These are phyloP conservation scores for Trididemnum nubilum DNA, from an alignment of 23 tunicate genomes.

Conservation along the genomic window DNA sequence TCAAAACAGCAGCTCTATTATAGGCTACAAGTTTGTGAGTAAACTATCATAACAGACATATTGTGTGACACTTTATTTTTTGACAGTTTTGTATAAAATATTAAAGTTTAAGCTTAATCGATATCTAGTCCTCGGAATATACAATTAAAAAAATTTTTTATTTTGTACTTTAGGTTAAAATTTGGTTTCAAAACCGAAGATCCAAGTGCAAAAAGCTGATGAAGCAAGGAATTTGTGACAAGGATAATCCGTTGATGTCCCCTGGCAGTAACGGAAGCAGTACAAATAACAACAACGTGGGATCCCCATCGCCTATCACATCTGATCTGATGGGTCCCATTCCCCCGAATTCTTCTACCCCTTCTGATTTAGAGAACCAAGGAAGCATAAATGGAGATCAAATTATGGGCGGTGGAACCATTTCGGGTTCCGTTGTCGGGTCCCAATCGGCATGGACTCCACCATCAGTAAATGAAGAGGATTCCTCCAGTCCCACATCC, in stretches of 20 bases:
- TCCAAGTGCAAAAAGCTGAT: constrained; percentile 97
- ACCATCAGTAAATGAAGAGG: constrained; percentile 61
- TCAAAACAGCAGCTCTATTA: no score
- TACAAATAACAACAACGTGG: constrained; percentile 68
- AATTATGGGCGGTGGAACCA: constrained; percentile 13
- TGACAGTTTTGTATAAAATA: no score
- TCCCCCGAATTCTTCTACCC: constrained; percentile 27
- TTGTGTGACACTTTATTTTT: no score
- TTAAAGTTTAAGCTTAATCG: no score
- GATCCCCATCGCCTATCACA: constrained; percentile 82
- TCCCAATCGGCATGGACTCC: constrained; percentile 56
- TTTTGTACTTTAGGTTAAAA: constrained; percentile 69
- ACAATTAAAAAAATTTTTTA: no score
- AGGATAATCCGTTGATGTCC: constrained; percentile 87
- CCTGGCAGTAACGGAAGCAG: constrained; percentile 81
- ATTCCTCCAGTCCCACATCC: constrained; percentile 55
- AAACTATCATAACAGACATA: no score
- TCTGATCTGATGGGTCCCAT: constrained; percentile 71
- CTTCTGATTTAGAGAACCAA: constrained; percentile 56
- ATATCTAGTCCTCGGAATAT: no score
- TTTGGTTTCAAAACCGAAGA: constrained; percentile 98
- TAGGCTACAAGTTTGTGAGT: no score
- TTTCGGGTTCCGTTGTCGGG: constrained; percentile 8
- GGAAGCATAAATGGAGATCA: constrained; percentile 38
- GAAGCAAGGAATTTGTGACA: constrained; percentile 92